Conservation (phyloP, 1,140 invertebrate species). For the Drosophila tropicalis region DNA sequence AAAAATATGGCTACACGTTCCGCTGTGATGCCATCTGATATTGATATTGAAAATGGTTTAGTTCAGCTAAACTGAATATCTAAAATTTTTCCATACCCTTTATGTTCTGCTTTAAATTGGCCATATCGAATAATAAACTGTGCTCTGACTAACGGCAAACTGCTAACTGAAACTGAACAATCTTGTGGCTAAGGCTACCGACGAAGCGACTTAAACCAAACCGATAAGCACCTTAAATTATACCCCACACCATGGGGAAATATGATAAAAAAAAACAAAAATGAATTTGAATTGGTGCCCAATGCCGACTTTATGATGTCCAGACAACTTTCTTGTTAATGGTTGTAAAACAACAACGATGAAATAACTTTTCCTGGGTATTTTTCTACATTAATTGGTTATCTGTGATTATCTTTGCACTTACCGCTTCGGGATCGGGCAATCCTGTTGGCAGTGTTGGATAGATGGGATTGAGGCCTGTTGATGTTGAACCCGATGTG, state of each 20-base stretch:
- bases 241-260: slow-evolving; percentile 10
- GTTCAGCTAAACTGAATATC: background rate
- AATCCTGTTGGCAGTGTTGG: slow-evolving; percentile 74
- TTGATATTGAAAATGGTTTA: background rate
- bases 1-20: slow-evolving; percentile 68
- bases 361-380: background rate
- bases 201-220: slow-evolving; percentile 16
- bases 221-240: slow-evolving; percentile 49
- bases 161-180: slow-evolving; percentile 41
- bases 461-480: slow-evolving; percentile 49
- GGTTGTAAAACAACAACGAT: background rate
- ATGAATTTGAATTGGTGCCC: slow-evolving; percentile 46
- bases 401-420: slow-evolving; percentile 31
- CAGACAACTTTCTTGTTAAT: slow-evolving; percentile 10
- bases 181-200: background rate
- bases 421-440: slow-evolving; percentile 69
- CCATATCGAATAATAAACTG: slow-evolving; percentile 42
- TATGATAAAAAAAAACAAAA: slow-evolving; percentile 27
- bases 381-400: background rate
- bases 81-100: slow-evolving; percentile 49
- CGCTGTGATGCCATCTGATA: slow-evolving; percentile 55
- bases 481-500: slow-evolving; percentile 25
- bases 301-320: slow-evolving; percentile 63
- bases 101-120: slow-evolving; percentile 32
- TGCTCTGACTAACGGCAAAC: slow-evolving; percentile 40